phyloP scores from a whole-genome alignment of 2,888 invertebrate species.

The Tetrapedia diversipes region DNA sequence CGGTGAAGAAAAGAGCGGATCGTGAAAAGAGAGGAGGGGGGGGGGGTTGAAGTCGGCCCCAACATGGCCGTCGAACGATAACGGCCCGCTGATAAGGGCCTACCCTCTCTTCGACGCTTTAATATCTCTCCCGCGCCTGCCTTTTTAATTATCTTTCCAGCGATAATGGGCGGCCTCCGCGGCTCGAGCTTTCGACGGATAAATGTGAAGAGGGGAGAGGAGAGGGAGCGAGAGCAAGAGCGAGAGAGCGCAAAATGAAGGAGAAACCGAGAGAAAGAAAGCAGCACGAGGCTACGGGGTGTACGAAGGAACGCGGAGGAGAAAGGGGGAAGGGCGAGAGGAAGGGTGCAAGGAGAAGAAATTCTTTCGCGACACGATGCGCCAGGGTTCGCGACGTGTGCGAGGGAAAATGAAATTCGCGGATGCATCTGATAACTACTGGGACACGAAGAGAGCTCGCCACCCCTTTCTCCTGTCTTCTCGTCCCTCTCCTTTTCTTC shows the following conservation, averaged over 20 bases:
- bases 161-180: constrained; percentile 75
- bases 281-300: not conserved
- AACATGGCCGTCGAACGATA: constrained; percentile 74
- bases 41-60: constrained; percentile 59
- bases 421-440: constrained; percentile 46
- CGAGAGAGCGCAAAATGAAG: too few relatives aligned
- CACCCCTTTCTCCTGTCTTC: not conserved
- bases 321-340: not conserved
- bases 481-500: not conserved
- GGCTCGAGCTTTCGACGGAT: constrained; percentile 72
- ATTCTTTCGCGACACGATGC: constrained; percentile 54
- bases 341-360: constrained; percentile 43
- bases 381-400: constrained; percentile 22
- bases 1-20: constrained; percentile 27
- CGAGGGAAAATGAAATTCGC: constrained; percentile 59
- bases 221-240: not conserved
- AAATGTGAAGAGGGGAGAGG: constrained; percentile 69
- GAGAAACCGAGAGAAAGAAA: constrained; percentile 9
- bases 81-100: constrained; percentile 79
- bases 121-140: constrained; percentile 73
- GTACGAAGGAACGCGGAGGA: constrained; percentile 14
- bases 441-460: constrained; percentile 32
- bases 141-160: constrained; percentile 80
- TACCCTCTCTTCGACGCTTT: constrained; percentile 68
- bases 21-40: too few relatives aligned